These are phyloP conservation scores for Seriola aureovittata DNA, from an alignment of 2,113 vertebrate genomes.

Conservation along the genomic window DNA sequence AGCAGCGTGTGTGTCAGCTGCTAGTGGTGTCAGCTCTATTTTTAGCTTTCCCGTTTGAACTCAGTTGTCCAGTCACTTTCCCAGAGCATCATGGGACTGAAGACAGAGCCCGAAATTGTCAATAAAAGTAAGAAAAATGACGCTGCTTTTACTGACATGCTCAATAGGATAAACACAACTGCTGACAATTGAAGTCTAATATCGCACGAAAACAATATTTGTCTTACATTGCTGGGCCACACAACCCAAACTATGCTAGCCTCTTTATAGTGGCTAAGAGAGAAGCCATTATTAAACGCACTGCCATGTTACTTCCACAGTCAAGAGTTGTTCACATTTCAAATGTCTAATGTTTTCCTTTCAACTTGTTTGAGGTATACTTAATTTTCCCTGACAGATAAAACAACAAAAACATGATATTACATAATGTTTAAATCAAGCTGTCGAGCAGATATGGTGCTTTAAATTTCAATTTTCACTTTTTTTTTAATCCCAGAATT, in stretches of 20 bases:
- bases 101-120: conserved; percentile 14
- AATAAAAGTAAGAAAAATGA: conserved; percentile 34
- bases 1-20: conserved; percentile 71
- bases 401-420: neutral
- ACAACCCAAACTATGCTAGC: neutral
- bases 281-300: neutral
- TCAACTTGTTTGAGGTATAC: neutral
- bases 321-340: neutral
- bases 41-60: conserved; percentile 66
- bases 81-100: conserved; percentile 48
- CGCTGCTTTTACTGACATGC: conserved; percentile 18
- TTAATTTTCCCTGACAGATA: neutral
- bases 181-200: neutral
- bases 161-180: neutral
- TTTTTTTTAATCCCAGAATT: neutral
- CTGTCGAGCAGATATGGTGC: neutral
- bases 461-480: no score
- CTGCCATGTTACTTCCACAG: no score
- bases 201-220: conserved; percentile 5
- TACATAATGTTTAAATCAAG: neutral
- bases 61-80: conserved; percentile 49
- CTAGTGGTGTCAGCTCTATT: conserved; percentile 72
- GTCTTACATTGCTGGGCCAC: neutral
- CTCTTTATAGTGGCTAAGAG: neutral
- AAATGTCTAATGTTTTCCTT: neutral